These are phyloP conservation scores for Tipula confusa DNA, from an alignment of 2,888 invertebrate species.

Conservation along the genomic window DNA sequence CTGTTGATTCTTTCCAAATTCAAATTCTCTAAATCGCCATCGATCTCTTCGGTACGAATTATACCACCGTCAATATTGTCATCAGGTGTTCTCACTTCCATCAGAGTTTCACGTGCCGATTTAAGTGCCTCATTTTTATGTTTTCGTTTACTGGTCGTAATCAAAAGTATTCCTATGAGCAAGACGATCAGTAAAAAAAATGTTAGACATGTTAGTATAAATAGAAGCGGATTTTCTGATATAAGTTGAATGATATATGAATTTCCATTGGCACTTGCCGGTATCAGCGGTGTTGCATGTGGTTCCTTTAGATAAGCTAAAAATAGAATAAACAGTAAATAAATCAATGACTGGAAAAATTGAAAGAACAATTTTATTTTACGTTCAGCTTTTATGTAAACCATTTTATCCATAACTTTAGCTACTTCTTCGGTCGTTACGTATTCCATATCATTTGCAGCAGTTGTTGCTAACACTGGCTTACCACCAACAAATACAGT, in stretches of 20 bases:
- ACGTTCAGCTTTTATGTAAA: slow-evolving; percentile 83
- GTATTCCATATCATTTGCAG: slow-evolving; percentile 78
- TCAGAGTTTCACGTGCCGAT: background rate
- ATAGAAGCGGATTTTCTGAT: slow-evolving; percentile 45
- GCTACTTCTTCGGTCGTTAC: slow-evolving; percentile 73
- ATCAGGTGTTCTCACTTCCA: background rate
- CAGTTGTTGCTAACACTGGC: slow-evolving; percentile 74
- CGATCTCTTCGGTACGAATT: slow-evolving; percentile 3
- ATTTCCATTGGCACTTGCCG: slow-evolving; percentile 42
- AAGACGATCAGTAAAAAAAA: slow-evolving; percentile 45
- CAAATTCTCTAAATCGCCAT: slow-evolving; percentile 44
- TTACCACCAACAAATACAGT: slow-evolving; percentile 74
- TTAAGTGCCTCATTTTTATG: slow-evolving; percentile 38
- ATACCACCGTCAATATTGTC: background rate
- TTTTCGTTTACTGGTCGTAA: slow-evolving; percentile 44
- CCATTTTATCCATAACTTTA: slow-evolving; percentile 66
- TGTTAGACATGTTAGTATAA: slow-evolving; percentile 44
- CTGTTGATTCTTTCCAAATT: slow-evolving; percentile 43
- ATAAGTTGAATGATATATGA: slow-evolving; percentile 44
- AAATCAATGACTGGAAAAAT: background rate
- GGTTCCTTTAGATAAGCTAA: slow-evolving; percentile 49
- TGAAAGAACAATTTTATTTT: background rate
- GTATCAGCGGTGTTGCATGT: slow-evolving; percentile 48
- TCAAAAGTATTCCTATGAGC: slow-evolving; percentile 44
- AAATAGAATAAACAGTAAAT: slow-evolving; percentile 29